Base-by-base conservation (phyloP, 2,797 vertebrate genomes). In the Artibeus jamaicensis region DNA sequence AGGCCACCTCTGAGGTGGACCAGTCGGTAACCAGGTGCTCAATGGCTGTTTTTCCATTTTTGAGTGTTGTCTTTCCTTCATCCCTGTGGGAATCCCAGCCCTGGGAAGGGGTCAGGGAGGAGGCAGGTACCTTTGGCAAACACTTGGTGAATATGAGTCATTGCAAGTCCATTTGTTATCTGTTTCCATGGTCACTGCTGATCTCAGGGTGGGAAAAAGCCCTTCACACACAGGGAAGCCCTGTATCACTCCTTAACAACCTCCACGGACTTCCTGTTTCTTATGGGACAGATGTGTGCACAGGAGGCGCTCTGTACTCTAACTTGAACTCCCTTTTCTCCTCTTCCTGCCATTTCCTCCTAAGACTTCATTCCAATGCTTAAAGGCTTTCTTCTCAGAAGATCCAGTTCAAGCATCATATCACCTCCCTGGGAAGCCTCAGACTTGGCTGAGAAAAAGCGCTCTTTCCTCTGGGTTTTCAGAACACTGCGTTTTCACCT, bases 181-280 rank as follows among this genome's bases (percentile, higher is more conserved):
- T 48, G 93, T 97, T 90, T 77, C 74, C 92, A 81, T 86, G 88
- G 95, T 82, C 87, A 85, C 81, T 14, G 59, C 68, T 82, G n/a
- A 34, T 85, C 79, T 96, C 79, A 42, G 92, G 62, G 42, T 42
- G 44, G 83, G 70, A 89, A 84, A 86, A 42, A 55, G 46, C 32
- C 22, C 55, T 92, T 42, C 9, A 57, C 34, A 71, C 86, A 46
- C 1, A 0, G 34, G 46, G 71, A 76, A 22, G 71, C 46, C 37
- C 18, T 24, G 24, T 0, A 2, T 82, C 87, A 70, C 26, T 74
- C 55, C 62, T 88, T 44, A 76, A 26, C 29, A 42, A 86, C 70
- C 76, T 82, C 42, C 7, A 32, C 9, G 7, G 68, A 7, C 32
- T 89, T 73, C n/a, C 50, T 37, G 79, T 19, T 55, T 55, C 29